Conservation (phyloP, 1,140 invertebrate genomes). For the Sitophilus oryzae region DNA sequence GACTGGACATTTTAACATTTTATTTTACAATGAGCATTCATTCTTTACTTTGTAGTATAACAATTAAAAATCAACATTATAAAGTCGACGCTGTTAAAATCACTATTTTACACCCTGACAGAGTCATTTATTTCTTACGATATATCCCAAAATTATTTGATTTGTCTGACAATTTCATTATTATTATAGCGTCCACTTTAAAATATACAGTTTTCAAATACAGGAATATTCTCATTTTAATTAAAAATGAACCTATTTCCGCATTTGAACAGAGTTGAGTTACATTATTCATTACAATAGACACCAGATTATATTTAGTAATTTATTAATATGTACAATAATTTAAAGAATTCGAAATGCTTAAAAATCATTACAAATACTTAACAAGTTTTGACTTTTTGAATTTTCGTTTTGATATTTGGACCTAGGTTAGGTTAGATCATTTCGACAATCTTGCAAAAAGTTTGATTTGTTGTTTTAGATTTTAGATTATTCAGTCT, state of each 20-base stretch:
- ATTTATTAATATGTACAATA: constrained; percentile 18
- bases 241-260: constrained; percentile 18
- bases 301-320: constrained; percentile 37
- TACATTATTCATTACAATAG: constrained; percentile 23
- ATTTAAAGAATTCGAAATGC: constrained; percentile 12
- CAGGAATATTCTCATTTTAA: too few relatives aligned
- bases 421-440: constrained; percentile 6
- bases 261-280: constrained; percentile 2
- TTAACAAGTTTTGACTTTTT: constrained; percentile 4
- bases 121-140: too few relatives aligned
- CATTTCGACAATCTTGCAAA: background rate
- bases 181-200: too few relatives aligned
- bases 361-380: constrained; percentile 11
- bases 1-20: constrained; percentile 45
- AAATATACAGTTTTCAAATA: too few relatives aligned
- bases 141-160: too few relatives aligned
- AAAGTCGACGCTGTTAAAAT: constrained; percentile 1
- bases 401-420: constrained; percentile 18
- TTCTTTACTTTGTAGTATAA: constrained; percentile 33
- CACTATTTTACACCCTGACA: constrained; percentile 1
- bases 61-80: constrained; percentile 21
- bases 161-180: too few relatives aligned
- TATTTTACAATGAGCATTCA: constrained; percentile 43
- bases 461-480: constrained; percentile 5
- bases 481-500: constrained; percentile 21